Evolutionary conservation across 1,140 invertebrate genomes (phyloP), one percentile per base, ranked within the genome.

Genomic region (Drosophila subpulchrella): DNA sequence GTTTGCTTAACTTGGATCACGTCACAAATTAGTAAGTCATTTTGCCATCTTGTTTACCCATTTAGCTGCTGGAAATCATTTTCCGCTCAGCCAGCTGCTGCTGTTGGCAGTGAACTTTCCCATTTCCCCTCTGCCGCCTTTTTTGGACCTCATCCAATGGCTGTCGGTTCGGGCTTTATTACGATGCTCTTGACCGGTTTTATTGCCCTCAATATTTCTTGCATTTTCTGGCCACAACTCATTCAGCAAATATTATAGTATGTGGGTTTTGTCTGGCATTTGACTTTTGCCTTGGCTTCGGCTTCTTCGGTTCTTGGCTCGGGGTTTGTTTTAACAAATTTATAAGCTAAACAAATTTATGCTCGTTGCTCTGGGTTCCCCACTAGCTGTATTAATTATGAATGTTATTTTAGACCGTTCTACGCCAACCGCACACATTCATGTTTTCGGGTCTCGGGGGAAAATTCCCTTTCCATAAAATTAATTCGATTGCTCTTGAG

Each of bases 21-120:
- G 76, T 90, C 85, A 68, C 84, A 89, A 89, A 89, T 89, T 89
- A 89, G 80, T 90, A 89, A 90, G 80, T 89, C 85, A 89, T 66
- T 78, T 79, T 59, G 74, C 51, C 68, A 44, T 67, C 75, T 60
- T 76, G 71, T 67, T 67, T 76, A 61, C 74, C 59, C 72, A 74
- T 63, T 75, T 75, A 56, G 71, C 53, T 70, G 65, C 65, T 71
- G 66, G 70, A 70, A 50, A 38, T 50, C 32, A 68, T 68, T 56
- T 47, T 24, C 60, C 46, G 24, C 60, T 61, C 27, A 46, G 46
- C 48, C 48, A 50, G 15, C 36, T 77, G 36, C n/a, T 15, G 48
- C 27, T 57, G 34, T 34, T 56, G 42, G 65, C 55, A 50, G n/a
- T 58, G 30, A 72, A 13, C 74, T 62, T 47, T 62, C 59, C 38